Conservation (phyloP, 1,140 invertebrate genomes). For the Drosophila quadrilineata region DNA sequence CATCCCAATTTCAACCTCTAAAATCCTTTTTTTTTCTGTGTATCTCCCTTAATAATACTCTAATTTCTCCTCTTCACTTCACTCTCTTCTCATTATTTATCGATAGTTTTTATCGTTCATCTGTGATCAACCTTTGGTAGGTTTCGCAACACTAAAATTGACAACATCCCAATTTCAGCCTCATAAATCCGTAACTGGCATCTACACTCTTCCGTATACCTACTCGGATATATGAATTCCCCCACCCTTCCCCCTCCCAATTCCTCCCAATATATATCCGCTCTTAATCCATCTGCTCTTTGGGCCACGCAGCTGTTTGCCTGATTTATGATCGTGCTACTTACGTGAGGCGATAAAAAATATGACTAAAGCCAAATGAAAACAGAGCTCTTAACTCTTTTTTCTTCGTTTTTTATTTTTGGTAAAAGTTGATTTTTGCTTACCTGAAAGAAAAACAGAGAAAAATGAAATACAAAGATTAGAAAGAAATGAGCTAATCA, state of each 20-base stretch:
- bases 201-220: not conserved
- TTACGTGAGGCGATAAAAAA: slow-evolving; percentile 65
- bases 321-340: slow-evolving; percentile 71
- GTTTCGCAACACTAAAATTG: slow-evolving; percentile 65
- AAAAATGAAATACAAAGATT: too few relatives aligned
- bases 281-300: slow-evolving; percentile 18
- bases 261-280: slow-evolving; percentile 1
- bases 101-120: slow-evolving; percentile 10
- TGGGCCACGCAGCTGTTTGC: slow-evolving; percentile 40
- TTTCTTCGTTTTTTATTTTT: too few relatives aligned
- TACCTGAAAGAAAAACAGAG: slow-evolving; percentile 45
- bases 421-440: slow-evolving; percentile 62
- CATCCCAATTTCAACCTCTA: slow-evolving; percentile 30
- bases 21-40: too few relatives aligned
- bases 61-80: not conserved
- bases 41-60: too few relatives aligned
- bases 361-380: slow-evolving; percentile 35
- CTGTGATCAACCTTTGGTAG: slow-evolving; percentile 16
- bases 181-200: not conserved
- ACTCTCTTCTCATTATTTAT: not conserved
- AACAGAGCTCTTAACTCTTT: too few relatives aligned
- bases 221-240: too few relatives aligned
- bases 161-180: slow-evolving; percentile 46
- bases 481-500: too few relatives aligned
- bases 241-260: not conserved